Evolutionary conservation across 2,797 vertebrate species (phyloP).

Genomic region (Ambastaia sidthimunki): DNA sequence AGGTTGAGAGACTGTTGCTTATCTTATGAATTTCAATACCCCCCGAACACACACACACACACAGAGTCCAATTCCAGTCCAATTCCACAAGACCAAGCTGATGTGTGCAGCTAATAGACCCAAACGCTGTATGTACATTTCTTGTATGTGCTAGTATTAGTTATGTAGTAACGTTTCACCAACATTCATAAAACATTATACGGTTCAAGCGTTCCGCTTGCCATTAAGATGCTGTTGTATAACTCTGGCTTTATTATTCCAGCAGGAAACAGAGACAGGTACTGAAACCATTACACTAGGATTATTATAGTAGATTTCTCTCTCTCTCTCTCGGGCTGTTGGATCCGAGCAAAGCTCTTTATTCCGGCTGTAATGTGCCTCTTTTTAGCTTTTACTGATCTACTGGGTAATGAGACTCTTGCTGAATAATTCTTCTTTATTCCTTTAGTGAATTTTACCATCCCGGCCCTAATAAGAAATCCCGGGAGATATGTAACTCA

Average conservation of each 20-base stretch:
- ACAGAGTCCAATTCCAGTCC: no score
- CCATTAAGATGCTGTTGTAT: constrained; percentile 37
- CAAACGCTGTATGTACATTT: background rate
- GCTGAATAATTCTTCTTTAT: constrained; percentile 9
- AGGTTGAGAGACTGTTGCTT: constrained; percentile 22
- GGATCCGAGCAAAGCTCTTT: constrained; percentile 43
- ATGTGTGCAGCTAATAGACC: constrained; percentile 19
- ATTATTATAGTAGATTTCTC: constrained; percentile 43
- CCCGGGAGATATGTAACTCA: background rate
- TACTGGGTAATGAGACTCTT: constrained; percentile 26
- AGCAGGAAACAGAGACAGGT: constrained; percentile 34
- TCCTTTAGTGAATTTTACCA: constrained; percentile 4
- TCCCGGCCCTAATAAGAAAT: constrained; percentile 19
- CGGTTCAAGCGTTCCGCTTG: constrained; percentile 38
- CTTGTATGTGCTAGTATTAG: constrained; percentile 8
- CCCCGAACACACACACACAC: constrained; percentile 9
- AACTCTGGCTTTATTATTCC: constrained; percentile 49
- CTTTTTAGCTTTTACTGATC: constrained; percentile 13
- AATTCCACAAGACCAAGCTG: constrained; percentile 23
- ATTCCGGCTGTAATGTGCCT: constrained; percentile 31
- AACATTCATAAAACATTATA: constrained; percentile 6
- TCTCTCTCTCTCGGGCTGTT: constrained; percentile 33
- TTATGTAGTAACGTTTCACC: constrained; percentile 1
- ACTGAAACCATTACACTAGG: constrained; percentile 47
- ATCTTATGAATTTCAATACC: constrained; percentile 35